Percentiles rank a stretch among this genome's conserved stretches.
These are phyloP conservation scores for Aleadryas rufinucha DNA, from an alignment of 2,113 vertebrate species.

Conservation along the genomic window DNA sequence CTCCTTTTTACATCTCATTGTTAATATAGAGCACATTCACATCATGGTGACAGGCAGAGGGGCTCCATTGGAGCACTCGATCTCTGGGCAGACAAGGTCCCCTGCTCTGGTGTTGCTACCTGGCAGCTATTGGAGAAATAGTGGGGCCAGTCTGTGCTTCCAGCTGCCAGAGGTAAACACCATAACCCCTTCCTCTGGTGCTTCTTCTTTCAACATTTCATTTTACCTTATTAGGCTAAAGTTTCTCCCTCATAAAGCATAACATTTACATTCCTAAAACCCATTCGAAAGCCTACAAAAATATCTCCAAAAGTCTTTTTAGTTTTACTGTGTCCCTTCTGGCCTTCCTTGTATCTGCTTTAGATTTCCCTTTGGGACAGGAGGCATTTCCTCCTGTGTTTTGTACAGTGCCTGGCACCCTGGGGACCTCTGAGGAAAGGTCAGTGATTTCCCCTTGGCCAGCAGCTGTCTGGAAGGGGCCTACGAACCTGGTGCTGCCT, in stretches of 20 bases:
- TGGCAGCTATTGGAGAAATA: neutral
- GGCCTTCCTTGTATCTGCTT: neutral
- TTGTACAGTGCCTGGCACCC: neutral
- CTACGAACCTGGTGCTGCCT: neutral
- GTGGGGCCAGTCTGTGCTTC: neutral
- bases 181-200: neutral
- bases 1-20: neutral
- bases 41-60: neutral
- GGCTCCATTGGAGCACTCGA: neutral
- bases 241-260: conserved; percentile 37
- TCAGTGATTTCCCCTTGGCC: neutral
- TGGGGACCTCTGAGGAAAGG: neutral
- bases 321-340: neutral
- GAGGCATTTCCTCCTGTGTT: conserved; percentile 10
- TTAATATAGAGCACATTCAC: neutral
- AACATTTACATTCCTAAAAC: conserved; percentile 61
- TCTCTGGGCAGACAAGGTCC: neutral
- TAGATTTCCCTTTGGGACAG: neutral
- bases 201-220: neutral
- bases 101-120: neutral
- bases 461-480: neutral
- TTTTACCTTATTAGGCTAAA: conserved; percentile 63
- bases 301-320: neutral
- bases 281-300: neutral
- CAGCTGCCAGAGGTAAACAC: conserved; percentile 22